phyloP scores from a whole-genome alignment of 2,797 vertebrate genomes.

The Chelon auratus region DNA sequence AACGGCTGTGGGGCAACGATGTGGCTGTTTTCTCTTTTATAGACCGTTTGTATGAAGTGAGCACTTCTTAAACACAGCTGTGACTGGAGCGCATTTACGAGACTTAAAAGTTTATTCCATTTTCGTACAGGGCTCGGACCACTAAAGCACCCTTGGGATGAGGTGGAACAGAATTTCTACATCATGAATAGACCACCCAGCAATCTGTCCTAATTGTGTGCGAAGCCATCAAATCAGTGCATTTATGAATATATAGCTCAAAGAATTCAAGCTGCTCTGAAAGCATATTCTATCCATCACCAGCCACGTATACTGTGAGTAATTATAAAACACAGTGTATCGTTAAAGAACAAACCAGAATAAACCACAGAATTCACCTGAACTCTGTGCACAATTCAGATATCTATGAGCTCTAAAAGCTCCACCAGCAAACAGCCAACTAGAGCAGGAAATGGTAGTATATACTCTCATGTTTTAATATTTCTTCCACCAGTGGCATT shows the following conservation, averaged over 20 bases:
- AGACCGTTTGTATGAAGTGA: slow-evolving; percentile 45
- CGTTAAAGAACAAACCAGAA: background rate
- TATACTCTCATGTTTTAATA: background rate
- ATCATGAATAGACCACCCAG: slow-evolving; percentile 14
- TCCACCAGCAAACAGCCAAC: background rate
- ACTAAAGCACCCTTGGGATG: slow-evolving; percentile 32
- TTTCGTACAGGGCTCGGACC: background rate
- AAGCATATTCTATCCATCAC: slow-evolving; percentile 16
- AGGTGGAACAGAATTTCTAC: slow-evolving; percentile 13
- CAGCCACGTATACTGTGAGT: background rate
- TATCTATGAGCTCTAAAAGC: background rate
- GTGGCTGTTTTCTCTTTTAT: slow-evolving; percentile 48
- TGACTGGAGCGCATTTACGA: slow-evolving; percentile 33
- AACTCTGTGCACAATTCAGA: background rate
- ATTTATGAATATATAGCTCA: slow-evolving; percentile 6
- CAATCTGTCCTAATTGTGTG: slow-evolving; percentile 13
- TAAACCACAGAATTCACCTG: background rate
- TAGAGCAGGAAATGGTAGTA: background rate
- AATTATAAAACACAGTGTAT: background rate
- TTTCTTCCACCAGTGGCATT: slow-evolving; percentile 1
- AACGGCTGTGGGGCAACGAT: slow-evolving; percentile 29
- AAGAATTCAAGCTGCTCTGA: slow-evolving; percentile 5
- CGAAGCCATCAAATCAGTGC: slow-evolving; percentile 20
- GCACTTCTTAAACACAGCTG: slow-evolving; percentile 45
- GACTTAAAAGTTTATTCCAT: slow-evolving; percentile 24